phyloP scores from a whole-genome alignment of 2,797 vertebrate genomes.

The Momotus momota region DNA sequence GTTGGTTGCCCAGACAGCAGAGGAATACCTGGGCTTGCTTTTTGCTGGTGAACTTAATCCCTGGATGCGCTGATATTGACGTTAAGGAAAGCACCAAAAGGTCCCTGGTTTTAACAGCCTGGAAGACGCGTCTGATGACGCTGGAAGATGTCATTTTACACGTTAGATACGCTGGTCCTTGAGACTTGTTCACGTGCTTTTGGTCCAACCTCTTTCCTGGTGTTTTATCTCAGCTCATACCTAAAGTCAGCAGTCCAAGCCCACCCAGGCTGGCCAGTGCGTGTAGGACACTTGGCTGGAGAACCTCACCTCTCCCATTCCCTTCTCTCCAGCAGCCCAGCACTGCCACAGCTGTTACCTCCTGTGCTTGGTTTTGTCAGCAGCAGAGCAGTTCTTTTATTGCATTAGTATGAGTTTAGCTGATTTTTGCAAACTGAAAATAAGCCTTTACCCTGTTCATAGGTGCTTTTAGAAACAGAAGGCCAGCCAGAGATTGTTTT shows the following conservation, averaged over 20 bases:
- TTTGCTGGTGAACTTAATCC: background rate
- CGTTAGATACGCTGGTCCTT: background rate
- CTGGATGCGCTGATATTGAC: background rate
- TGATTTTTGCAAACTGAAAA: constrained; percentile 8
- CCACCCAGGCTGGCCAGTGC: background rate
- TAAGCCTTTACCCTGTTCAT: background rate
- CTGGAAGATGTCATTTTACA: background rate
- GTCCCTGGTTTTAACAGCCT: background rate
- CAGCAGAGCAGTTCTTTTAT: background rate
- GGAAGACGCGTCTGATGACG: background rate
- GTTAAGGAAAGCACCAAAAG: background rate
- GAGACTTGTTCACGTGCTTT: background rate
- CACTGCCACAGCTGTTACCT: background rate
- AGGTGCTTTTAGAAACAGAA: background rate
- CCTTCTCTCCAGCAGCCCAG: background rate
- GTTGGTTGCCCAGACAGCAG: background rate
- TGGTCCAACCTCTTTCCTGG: background rate
- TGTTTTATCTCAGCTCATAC: background rate
- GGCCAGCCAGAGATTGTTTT: background rate
- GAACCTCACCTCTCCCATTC: background rate
- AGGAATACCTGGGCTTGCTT: background rate
- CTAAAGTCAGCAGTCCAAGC: background rate
- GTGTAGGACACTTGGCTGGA: background rate
- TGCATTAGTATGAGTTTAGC: background rate
- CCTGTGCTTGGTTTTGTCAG: background rate